Evolutionary conservation across 1,140 invertebrate species (phyloP), one percentile per base, ranked within the genome.

Genomic region (Drosophila mojavensis): DNA sequence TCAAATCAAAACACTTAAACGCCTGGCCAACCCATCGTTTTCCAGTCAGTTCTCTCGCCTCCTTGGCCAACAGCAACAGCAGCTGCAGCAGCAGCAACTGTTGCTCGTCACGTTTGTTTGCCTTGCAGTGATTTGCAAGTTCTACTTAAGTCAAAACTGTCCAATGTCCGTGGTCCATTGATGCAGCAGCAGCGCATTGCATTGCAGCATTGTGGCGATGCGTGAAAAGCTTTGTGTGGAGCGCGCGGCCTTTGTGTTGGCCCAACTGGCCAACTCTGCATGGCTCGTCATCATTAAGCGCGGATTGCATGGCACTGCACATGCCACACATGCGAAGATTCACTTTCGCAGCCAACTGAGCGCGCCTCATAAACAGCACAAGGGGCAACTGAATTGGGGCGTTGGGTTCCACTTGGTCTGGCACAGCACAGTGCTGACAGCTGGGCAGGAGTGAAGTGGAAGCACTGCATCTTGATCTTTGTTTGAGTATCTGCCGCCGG

Each of bases 1-100:
- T 91, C 90, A 91, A 91, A 91, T 91, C 90, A 91, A 90, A 91
- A 86, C 90, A 86, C 79, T 86, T 91, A 90, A 91, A 90, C 82
- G 82, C 77, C 78, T 71, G 90, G 65, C 82, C 85, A 75, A 75
- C 90, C 85, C 91, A 71, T 51, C 55, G 55, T 11, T 67, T 67
- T 66, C 10, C 20, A 58, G 28, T 28, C 48, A 17, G 28, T 9
- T n/a, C n/a, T 24, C 30, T 55, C 41, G 11, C 33, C n/a, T 39
- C n/a, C 33, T 43, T 28, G 36, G 6, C 5, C 26, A 28, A 5
- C 26, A 28, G 26, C 26, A 28, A 5, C 26, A 28, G 3, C 3
- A 28, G 26, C 26, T 1, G 26, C 26, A 30, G 28, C 28, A 30
- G 17, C 50, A 64, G 56, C 36, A 33, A 36, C 50, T 69, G 33